Evolutionary conservation across 2,888 invertebrate genomes (phyloP).

Genomic region (Rhimphoctona megacephalus): DNA sequence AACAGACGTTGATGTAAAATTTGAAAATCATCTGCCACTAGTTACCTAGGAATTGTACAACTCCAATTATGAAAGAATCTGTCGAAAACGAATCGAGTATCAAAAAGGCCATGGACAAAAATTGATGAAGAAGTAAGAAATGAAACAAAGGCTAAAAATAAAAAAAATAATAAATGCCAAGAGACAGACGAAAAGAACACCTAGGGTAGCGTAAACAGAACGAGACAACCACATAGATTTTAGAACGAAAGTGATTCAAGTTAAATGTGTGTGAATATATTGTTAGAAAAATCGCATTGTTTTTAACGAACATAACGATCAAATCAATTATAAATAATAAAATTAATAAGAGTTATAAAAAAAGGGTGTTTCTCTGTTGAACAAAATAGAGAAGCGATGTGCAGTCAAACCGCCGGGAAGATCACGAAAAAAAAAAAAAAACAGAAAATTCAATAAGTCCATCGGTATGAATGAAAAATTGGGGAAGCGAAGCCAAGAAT

Average conservation of each 20-base stretch:
- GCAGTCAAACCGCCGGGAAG: not conserved
- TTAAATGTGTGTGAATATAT: slow-evolving; percentile 22
- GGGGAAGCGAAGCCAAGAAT: not conserved
- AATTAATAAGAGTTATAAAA: not conserved
- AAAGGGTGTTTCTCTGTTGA: not conserved
- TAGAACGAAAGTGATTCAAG: slow-evolving; percentile 10
- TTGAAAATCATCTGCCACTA: slow-evolving; percentile 6
- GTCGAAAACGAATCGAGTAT: not conserved
- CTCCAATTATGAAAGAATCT: not conserved
- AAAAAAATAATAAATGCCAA: not conserved
- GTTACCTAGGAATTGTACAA: not conserved
- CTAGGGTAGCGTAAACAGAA: not conserved
- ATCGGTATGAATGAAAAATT: not conserved
- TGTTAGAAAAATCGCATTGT: slow-evolving; percentile 12
- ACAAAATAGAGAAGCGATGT: not conserved
- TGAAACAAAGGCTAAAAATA: not conserved
- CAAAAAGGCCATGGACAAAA: no score
- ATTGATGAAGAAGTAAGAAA: not conserved
- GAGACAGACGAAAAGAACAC: not conserved
- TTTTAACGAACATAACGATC: not conserved
- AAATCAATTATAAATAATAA: not conserved
- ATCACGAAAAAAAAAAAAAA: not conserved
- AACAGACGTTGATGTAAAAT: not conserved
- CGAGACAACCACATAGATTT: not conserved
- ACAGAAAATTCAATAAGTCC: not conserved